A percentile compares a stretch with the other conserved stretches of the same genome.
Conservation (phyloP, 1,140 invertebrate genomes). For the Cydia strobilella region DNA sequence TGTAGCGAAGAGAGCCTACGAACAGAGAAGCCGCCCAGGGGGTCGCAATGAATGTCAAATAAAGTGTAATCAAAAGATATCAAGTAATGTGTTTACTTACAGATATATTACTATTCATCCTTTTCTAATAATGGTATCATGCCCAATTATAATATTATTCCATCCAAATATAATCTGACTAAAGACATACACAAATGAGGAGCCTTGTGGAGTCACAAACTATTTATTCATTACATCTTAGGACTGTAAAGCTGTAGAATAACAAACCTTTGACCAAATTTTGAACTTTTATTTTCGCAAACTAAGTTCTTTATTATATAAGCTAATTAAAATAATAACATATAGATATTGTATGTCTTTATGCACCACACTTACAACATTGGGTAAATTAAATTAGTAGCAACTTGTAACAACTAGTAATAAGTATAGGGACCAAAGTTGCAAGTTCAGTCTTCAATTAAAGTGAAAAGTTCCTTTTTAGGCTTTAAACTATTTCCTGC, state of each 20-base stretch:
- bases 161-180: too few relatives aligned
- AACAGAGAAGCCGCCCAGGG: too few relatives aligned
- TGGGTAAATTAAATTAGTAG: not conserved
- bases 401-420: not conserved
- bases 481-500: constrained; percentile 38
- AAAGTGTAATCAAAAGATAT: too few relatives aligned
- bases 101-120: too few relatives aligned
- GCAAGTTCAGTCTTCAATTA: constrained; percentile 57
- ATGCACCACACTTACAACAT: not conserved
- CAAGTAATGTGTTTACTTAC: too few relatives aligned
- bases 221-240: not conserved
- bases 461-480: constrained; percentile 48
- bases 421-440: constrained; percentile 6
- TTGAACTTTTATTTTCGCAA: constrained; percentile 6
- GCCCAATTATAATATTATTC: too few relatives aligned
- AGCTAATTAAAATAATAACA: not conserved
- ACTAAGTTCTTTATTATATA: not conserved
- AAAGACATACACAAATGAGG: not conserved
- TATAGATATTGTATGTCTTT: not conserved
- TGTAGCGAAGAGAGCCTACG: too few relatives aligned
- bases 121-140: too few relatives aligned
- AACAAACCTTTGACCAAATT: not conserved
- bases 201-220: not conserved
- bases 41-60: too few relatives aligned
- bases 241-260: not conserved